These are phyloP conservation scores for Gnathonemus echidnorhynchus DNA, from an alignment of 2,113 vertebrate species.

Conservation along the genomic window DNA sequence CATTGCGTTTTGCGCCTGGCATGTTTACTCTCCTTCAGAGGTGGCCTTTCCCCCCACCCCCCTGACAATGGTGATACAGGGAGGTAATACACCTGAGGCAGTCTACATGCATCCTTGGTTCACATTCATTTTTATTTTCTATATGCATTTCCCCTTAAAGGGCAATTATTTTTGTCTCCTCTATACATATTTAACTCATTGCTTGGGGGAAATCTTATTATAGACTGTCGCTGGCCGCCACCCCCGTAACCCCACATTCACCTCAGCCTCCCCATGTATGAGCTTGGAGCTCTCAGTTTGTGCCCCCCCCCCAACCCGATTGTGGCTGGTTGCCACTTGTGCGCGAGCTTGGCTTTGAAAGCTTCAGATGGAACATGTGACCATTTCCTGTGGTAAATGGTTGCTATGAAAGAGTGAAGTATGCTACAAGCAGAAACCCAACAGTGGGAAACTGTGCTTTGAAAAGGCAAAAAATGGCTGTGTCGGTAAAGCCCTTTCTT, in stretches of 20 bases:
- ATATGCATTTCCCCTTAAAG: slow-evolving; percentile 7
- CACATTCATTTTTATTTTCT: neutral
- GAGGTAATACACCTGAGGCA: neutral
- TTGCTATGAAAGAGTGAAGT: neutral
- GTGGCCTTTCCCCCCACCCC: neutral
- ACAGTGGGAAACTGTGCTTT: neutral
- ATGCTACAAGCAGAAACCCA: neutral
- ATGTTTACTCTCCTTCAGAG: no score
- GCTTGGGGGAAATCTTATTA: slow-evolving; percentile 13
- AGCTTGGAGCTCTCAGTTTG: neutral
- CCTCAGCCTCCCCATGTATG: neutral
- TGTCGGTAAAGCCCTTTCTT: neutral
- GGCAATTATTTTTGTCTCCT: slow-evolving; percentile 15
- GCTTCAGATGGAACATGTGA: neutral
- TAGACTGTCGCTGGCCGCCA: neutral
- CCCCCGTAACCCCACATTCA: neutral
- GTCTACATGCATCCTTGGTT: neutral
- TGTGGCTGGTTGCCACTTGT: neutral
- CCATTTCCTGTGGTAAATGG: neutral
- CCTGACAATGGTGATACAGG: neutral
- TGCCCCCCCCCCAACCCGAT: neutral
- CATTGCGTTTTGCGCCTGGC: neutral
- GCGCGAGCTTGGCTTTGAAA: neutral
- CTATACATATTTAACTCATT: slow-evolving; percentile 5
- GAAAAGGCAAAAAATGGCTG: neutral